These are phyloP conservation scores for Anolis apletophallus DNA, from an alignment of 2,797 vertebrate species.

Conservation along the genomic window DNA sequence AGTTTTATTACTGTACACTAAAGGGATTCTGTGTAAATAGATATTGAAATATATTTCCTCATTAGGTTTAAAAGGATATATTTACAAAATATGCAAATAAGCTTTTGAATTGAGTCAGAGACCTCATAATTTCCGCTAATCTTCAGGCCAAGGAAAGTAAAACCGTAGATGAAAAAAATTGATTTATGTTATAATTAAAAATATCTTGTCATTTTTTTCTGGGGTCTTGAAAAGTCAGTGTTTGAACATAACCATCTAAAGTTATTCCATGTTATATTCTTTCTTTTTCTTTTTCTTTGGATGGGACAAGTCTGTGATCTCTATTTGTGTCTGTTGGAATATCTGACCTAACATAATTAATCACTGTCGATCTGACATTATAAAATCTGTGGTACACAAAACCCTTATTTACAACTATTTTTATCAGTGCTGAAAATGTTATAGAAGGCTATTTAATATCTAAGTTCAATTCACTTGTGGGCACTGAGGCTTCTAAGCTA, in stretches of 20 bases:
- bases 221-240: not conserved
- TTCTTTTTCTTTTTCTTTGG: not conserved
- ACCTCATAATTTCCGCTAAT: not conserved
- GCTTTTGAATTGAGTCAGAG: not conserved
- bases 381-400: conserved; percentile 31
- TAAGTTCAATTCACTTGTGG: conserved; percentile 22
- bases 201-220: not conserved
- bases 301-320: not conserved
- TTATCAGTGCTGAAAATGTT: conserved; percentile 21
- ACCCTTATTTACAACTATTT: conserved; percentile 19
- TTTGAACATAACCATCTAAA: not conserved
- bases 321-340: conserved; percentile 12
- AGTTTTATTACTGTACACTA: not conserved
- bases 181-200: not conserved
- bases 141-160: not conserved
- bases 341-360: conserved; percentile 13
- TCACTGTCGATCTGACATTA: conserved; percentile 12
- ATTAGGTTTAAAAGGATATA: conserved; percentile 31
- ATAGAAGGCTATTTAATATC: not conserved
- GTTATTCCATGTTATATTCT: not conserved
- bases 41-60: not conserved
- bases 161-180: not conserved
- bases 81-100: conserved; percentile 30
- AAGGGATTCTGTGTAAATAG: not conserved
- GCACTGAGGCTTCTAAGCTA: conserved; percentile 32